phyloP scores from a whole-genome alignment of 2,797 vertebrate species.

The Spatula clypeata region DNA sequence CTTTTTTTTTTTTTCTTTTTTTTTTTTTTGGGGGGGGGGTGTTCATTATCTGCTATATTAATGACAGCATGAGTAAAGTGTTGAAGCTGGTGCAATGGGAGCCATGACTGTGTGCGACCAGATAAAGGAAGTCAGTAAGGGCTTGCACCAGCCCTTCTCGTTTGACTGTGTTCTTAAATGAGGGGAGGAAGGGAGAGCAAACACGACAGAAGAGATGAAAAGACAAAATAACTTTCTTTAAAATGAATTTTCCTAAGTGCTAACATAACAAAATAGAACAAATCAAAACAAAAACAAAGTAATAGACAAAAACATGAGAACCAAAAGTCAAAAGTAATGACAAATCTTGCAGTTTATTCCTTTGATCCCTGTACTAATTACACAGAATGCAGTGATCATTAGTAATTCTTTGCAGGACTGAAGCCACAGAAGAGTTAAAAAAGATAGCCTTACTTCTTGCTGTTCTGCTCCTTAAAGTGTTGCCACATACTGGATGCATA shows the following conservation, averaged over 20 bases:
- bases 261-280: neutral
- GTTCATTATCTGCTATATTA: neutral
- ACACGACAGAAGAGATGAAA: neutral
- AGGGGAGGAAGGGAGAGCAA: neutral
- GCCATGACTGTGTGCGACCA: neutral
- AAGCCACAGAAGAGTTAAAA: neutral
- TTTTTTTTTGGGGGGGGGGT: neutral
- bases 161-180: neutral
- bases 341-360: neutral
- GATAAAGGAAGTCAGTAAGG: neutral
- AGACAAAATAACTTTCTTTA: neutral
- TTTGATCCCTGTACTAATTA: neutral
- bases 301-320: neutral
- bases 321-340: neutral
- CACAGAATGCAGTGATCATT: neutral
- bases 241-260: neutral
- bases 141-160: neutral
- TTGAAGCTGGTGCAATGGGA: neutral
- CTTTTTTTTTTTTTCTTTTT: neutral
- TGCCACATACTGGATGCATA: neutral
- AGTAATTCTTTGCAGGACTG: neutral
- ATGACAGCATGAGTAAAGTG: rapidly evolving
- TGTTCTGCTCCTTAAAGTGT: neutral
- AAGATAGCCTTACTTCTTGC: neutral
- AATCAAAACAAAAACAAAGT: neutral